Evolutionary conservation across 2,113 vertebrate genomes (phyloP).

Genomic region (Mus spicilegus): DNA sequence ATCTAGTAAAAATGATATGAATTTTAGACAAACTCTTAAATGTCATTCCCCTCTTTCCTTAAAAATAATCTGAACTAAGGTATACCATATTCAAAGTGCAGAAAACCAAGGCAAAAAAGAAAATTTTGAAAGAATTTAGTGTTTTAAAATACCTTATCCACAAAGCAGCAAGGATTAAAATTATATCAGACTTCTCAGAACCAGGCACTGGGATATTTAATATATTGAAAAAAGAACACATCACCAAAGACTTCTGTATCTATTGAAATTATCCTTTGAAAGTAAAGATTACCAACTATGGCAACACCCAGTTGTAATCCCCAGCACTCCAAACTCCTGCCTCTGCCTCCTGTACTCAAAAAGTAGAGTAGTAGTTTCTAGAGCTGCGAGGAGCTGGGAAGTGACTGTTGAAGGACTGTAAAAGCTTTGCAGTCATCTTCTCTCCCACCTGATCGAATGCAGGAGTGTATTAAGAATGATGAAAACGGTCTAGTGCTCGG

Average conservation of each 20-base stretch:
- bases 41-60: conserved; percentile 8
- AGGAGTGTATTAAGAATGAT: neutral
- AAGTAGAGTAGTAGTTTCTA: neutral
- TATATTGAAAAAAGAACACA: conserved; percentile 1
- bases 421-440: neutral
- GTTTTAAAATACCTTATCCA: conserved; percentile 1
- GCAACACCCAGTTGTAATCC: too few species aligned
- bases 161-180: neutral
- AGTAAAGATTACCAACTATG: neutral
- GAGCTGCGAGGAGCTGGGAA: neutral
- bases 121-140: conserved; percentile 11
- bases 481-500: neutral
- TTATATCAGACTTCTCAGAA: conserved; percentile 11
- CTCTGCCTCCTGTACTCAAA: neutral
- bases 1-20: conserved; percentile 10
- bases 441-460: neutral
- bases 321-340: neutral
- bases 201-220: neutral
- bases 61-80: neutral
- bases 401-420: neutral
- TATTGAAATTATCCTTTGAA: neutral
- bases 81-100: conserved; percentile 8
- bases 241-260: neutral
- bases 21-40: conserved; percentile 37
- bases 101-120: conserved; percentile 6